phyloP scores from a whole-genome alignment of 2,888 invertebrate species.

The Pemphredon lugubris region DNA sequence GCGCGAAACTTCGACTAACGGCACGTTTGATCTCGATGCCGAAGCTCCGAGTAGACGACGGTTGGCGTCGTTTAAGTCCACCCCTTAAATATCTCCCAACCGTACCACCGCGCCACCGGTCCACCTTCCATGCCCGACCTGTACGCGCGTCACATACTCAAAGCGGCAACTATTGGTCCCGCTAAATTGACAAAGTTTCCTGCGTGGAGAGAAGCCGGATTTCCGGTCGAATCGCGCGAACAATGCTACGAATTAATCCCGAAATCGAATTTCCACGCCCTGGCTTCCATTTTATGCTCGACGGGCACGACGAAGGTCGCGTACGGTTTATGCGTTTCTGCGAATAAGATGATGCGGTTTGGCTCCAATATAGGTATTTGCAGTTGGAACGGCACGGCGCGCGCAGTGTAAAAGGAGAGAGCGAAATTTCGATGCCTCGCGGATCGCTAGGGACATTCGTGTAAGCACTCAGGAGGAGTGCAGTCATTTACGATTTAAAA shows the following conservation, averaged over 20 bases:
- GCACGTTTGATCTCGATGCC: conserved; percentile 55
- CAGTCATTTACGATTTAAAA: conserved; percentile 22
- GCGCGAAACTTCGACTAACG: conserved; percentile 53
- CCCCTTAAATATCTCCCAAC: conserved; percentile 52
- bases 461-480: no score
- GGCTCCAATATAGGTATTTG: no score
- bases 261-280: neutral
- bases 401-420: neutral
- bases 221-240: conserved; percentile 42
- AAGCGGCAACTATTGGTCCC: conserved; percentile 53
- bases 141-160: conserved; percentile 52
- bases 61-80: conserved; percentile 46
- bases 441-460: no score
- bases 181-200: conserved; percentile 67
- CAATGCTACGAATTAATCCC: conserved; percentile 48
- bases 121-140: conserved; percentile 30
- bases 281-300: neutral
- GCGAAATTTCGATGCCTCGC: neutral
- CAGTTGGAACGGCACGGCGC: no score
- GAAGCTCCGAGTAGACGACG: conserved; percentile 12
- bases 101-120: conserved; percentile 19
- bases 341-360: no score
- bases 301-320: no score
- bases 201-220: conserved; percentile 39
- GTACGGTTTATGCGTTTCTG: no score